Conservation (phyloP, 2,113 vertebrate species). For the Tinamus guttatus region DNA sequence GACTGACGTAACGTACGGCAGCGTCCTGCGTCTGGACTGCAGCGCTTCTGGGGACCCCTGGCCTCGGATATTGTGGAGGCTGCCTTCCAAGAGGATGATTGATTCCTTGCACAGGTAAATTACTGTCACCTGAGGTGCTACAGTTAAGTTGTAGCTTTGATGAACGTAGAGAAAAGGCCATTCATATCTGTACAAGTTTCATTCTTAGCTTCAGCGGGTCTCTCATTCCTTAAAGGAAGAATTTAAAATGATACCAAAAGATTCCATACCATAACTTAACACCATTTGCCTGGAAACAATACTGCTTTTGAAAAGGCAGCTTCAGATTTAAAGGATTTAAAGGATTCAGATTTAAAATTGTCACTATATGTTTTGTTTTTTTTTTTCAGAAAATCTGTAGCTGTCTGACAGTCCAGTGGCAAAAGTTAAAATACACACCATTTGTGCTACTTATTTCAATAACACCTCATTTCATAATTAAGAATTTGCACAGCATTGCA, state of each 20-base stretch:
- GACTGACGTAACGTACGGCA: constrained; percentile 86
- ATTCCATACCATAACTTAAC: not conserved
- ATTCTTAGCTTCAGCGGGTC: not conserved
- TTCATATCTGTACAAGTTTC: not conserved
- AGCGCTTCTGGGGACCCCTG: constrained; percentile 87
- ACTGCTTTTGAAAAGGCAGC: not conserved
- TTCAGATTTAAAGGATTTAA: not conserved
- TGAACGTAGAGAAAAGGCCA: not conserved
- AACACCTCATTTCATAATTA: not conserved
- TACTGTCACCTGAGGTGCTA: not conserved
- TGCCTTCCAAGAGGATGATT: constrained; percentile 89
- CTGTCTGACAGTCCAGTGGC: not conserved
- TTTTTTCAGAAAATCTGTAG: not conserved
- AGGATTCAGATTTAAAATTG: too few species aligned
- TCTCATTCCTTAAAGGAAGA: not conserved
- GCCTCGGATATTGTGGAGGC: constrained; percentile 90
- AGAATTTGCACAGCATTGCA: not conserved
- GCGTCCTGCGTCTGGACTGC: constrained; percentile 84
- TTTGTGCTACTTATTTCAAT: not conserved
- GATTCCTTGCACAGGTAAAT: constrained; percentile 88
- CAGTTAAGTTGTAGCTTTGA: not conserved
- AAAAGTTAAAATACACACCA: not conserved
- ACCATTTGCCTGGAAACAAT: not conserved
- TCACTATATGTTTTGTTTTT: not conserved
- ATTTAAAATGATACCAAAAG: not conserved